Evolutionary conservation across 2,888 invertebrate species (phyloP).

Genomic region (Criorhina ranunculi): DNA sequence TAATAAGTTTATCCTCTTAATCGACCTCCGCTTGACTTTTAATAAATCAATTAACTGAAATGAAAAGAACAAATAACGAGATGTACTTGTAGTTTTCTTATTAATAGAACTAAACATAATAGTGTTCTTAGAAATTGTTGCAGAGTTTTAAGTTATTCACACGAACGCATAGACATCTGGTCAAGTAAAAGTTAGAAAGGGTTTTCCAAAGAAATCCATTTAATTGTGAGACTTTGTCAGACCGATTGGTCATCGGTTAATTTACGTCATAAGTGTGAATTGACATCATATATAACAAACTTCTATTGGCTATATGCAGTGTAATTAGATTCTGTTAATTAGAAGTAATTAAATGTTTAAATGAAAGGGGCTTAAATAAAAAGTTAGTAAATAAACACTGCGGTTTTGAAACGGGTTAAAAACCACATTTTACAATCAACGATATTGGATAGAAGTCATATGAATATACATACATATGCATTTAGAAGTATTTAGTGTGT

Average conservation of each 20-base stretch:
- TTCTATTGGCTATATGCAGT: not conserved
- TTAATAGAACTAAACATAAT: conserved; percentile 10
- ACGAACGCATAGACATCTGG: conserved; percentile 6
- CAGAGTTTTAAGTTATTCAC: not conserved
- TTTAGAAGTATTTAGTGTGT: too few species aligned
- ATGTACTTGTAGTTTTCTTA: not conserved
- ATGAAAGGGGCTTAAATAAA: not conserved
- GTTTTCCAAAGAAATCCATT: conserved; percentile 9
- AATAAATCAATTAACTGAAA: conserved; percentile 26
- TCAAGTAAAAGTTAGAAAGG: conserved; percentile 3
- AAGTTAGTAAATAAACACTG: conserved; percentile 3
- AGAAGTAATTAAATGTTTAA: conserved; percentile 26
- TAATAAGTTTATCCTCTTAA: conserved; percentile 13
- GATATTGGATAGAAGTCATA: not conserved
- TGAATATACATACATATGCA: not conserved
- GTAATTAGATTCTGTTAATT: conserved; percentile 10
- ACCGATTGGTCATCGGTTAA: not conserved
- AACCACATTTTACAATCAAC: conserved; percentile 10
- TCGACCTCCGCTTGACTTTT: not conserved
- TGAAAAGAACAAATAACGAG: not conserved
- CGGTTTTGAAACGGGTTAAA: conserved; percentile 25
- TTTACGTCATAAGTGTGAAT: not conserved
- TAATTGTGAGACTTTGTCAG: not conserved
- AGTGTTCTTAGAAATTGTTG: conserved; percentile 5
- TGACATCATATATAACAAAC: conserved; percentile 1